Conservation (phyloP, 1,140 invertebrate genomes). For the Leguminivora glycinivorella region DNA sequence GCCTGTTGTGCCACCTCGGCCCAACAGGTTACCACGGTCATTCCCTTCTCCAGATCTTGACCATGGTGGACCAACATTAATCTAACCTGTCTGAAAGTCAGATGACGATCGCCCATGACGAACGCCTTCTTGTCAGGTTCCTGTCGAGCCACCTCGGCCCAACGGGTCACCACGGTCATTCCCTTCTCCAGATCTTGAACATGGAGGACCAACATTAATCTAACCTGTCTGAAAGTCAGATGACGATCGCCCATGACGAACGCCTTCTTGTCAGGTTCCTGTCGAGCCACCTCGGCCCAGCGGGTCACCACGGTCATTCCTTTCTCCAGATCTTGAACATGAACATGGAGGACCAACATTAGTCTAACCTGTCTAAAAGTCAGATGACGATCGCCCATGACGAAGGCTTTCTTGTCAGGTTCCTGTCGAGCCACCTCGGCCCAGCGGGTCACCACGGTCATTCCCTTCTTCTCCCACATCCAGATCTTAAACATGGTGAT, state of each 20-base stretch:
- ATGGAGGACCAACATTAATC: no score
- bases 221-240: no score
- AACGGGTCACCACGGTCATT: no score
- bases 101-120: no score
- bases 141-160: no score
- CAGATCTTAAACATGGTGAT: constrained; percentile 60
- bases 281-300: constrained; percentile 80
- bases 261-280: no score
- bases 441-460: constrained; percentile 82
- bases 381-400: constrained; percentile 86
- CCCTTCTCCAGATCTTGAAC: no score
- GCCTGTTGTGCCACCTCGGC: constrained; percentile 76
- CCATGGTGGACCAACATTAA: no score
- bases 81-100: no score
- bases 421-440: constrained; percentile 77
- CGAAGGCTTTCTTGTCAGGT: constrained; percentile 85
- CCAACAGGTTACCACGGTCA: constrained; percentile 85
- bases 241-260: no score
- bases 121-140: no score
- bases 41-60: no score
- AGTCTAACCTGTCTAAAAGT: constrained; percentile 83
- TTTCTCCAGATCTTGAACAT: constrained; percentile 60
- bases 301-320: constrained; percentile 44
- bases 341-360: constrained; percentile 43
- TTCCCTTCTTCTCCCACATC: constrained; percentile 77